Base-by-base conservation (phyloP, 2,888 invertebrate genomes). In the Phalangium opilio region DNA sequence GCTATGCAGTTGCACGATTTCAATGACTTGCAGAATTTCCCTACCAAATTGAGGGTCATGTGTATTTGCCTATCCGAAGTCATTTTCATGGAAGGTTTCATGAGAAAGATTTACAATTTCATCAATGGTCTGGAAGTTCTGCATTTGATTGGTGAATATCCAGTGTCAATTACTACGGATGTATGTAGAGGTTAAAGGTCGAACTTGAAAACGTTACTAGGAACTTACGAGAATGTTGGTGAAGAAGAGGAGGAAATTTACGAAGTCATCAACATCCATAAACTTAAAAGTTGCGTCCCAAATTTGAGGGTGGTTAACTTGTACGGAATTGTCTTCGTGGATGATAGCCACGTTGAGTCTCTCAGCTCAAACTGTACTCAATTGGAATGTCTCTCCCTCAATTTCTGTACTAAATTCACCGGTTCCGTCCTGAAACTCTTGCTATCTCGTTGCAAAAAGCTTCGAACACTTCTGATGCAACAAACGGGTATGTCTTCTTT, bases 11-110 rank as follows among this genome's bases (percentile, higher is more conserved):
- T 99, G 50, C 96, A 98, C 68, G 98, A 99, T 65, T 99, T 98
- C 73, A 95, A 93, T 57, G 93, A 93, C 69, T 81, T 99, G 75
- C 89, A 96, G 70, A 86, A 91, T 15, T 99, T 99, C 65, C 98
- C 98, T 2, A 93, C 96, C 10, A 93, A 96, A 66, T 71, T 99
- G 49, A 79, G 81, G 41, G 93, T 91, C 67, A 76, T 95, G 70
- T 87, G 89, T 66, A 86, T 99, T 62, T 99, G 98, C 58, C 72
- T 99, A 36, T 95, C 93, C 0, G 98, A 98, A 68, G 95, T 98
- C 55, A 99, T 99, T 68, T 99, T 99, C 71, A 89, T 99, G 84
- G 98, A 99, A 66, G 98, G 98, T 12, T 98, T 99, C 66, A 95
- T 99, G 90, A 72, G 98, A 57, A 93, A 98, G 70, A 98, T 98